Evolutionary conservation across 1,140 invertebrate genomes (phyloP).

Genomic region (Pentalonia nigronervosa): DNA sequence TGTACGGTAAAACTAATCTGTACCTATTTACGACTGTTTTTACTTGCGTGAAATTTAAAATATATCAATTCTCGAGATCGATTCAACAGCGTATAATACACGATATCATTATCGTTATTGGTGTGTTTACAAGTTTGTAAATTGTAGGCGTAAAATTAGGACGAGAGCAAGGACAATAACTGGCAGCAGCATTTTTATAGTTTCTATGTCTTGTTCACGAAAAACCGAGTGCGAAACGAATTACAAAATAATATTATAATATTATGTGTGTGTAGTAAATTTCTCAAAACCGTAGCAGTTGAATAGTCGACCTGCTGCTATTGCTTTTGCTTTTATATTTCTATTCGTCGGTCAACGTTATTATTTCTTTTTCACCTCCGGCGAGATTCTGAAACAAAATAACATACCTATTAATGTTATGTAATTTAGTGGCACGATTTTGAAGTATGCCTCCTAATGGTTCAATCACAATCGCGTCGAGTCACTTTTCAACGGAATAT

Average conservation of each 20-base stretch:
- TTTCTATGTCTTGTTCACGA: not conserved
- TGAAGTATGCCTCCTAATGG: not conserved
- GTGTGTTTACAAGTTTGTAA: not conserved
- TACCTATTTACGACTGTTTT: not conserved
- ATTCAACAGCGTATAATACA: not conserved
- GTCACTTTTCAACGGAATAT: not conserved
- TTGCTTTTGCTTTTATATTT: not conserved
- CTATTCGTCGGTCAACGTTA: not conserved
- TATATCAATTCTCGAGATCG: not conserved
- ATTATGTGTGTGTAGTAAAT: not conserved
- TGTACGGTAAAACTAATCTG: not conserved
- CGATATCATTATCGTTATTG: not conserved
- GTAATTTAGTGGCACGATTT: conserved; percentile 11
- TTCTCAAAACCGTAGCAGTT: not conserved
- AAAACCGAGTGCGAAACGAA: not conserved
- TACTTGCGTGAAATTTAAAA: not conserved
- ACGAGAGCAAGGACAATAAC: not conserved
- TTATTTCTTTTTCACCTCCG: not conserved
- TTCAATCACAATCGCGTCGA: not conserved
- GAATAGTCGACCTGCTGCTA: not conserved
- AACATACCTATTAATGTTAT: not conserved
- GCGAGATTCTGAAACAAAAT: conserved; percentile 14
- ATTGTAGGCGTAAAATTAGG: conserved; percentile 11
- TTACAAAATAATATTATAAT: not conserved
- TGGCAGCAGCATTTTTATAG: not conserved